These are phyloP conservation scores for Drosophila ambigua DNA, from an alignment of 1,140 invertebrate genomes.

Conservation along the genomic window DNA sequence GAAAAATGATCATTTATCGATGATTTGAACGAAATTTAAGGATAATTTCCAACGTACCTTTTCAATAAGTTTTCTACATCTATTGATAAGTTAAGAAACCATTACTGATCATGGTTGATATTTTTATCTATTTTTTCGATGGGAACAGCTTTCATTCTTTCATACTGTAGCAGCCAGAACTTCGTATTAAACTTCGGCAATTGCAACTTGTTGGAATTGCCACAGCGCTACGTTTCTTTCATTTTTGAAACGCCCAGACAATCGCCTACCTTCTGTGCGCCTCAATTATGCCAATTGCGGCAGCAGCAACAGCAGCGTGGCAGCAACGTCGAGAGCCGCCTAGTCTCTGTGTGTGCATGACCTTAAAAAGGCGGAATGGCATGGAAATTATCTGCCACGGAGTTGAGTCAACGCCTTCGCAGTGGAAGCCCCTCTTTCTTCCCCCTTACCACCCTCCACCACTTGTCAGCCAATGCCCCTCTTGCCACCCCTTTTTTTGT, in stretches of 20 bases:
- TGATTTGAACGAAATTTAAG: too few relatives aligned
- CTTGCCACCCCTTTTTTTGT: slow-evolving; percentile 11
- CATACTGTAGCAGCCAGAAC: not conserved
- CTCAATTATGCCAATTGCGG: slow-evolving; percentile 80
- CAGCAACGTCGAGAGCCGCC: not conserved
- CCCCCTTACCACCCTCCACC: slow-evolving; percentile 1
- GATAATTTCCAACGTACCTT: too few relatives aligned
- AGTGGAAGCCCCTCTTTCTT: not conserved
- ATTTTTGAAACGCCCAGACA: slow-evolving; percentile 52
- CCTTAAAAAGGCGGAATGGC: slow-evolving; percentile 73
- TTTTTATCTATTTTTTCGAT: too few relatives aligned
- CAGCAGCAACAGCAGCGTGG: slow-evolving; percentile 9
- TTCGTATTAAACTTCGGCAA: slow-evolving; percentile 31
- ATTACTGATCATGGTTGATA: too few relatives aligned
- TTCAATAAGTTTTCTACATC: too few relatives aligned
- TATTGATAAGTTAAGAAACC: too few relatives aligned
- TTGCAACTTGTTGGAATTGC: slow-evolving; percentile 60
- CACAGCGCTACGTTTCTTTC: slow-evolving; percentile 25
- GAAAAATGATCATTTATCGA: too few relatives aligned
- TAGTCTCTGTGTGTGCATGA: slow-evolving; percentile 52
- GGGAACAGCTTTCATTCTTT: too few relatives aligned
- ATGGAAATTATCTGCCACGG: slow-evolving; percentile 74
- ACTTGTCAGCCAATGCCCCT: not conserved
- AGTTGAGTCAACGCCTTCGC: slow-evolving; percentile 38
- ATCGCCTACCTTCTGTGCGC: slow-evolving; percentile 66